Evolutionary conservation across 1,140 invertebrate genomes (phyloP), one percentile per base, ranked within the genome.

Genomic region (Lepidotrigona ventralis): DNA sequence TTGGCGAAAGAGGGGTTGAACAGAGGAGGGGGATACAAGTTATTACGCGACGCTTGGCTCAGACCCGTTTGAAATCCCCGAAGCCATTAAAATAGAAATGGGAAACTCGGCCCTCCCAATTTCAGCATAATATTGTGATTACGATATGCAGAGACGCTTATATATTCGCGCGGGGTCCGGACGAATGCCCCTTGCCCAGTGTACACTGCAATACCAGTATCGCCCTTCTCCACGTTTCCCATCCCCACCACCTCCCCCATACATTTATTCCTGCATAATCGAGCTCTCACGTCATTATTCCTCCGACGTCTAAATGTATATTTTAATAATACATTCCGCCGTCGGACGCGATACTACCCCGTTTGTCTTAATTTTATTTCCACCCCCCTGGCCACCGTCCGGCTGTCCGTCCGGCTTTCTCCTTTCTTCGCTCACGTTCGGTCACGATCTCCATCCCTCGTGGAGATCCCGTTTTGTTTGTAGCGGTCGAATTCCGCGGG

Each of bases 101-200:
- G 91, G 88, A 93, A 92, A 92, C 87, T 88, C 91, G 90, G 90
- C 90, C 91, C 92, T 91, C 91, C 91, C 92, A 92, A 93, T 92
- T 93, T 91, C 91, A 90, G 91, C 90, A 93, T 93, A 93, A 93
- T 93, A 93, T 93, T 92, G 91, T 93, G 92, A 93, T 93, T 93
- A 92, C 92, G 92, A 91, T 93, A 92, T 91, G 87, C 87, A 89
- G 85, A 87, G 87, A 89, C 81, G 83, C 74, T 89, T 82, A 83
- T 87, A 88, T 87, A 82, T 56, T 51, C 81, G 74, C 77, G 84
- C 77, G 80, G 39, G 78, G 64, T 84, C 51, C 63, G 81, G 81
- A 84, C 84, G 87, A 86, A 85, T 89, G 84, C 86, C 80, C 88
- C 88, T 89, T 89, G 87, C 85, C 85, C 88, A 71, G 79, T 88